Base-by-base conservation (phyloP, 2,888 invertebrate genomes). In the Agelastica alni region DNA sequence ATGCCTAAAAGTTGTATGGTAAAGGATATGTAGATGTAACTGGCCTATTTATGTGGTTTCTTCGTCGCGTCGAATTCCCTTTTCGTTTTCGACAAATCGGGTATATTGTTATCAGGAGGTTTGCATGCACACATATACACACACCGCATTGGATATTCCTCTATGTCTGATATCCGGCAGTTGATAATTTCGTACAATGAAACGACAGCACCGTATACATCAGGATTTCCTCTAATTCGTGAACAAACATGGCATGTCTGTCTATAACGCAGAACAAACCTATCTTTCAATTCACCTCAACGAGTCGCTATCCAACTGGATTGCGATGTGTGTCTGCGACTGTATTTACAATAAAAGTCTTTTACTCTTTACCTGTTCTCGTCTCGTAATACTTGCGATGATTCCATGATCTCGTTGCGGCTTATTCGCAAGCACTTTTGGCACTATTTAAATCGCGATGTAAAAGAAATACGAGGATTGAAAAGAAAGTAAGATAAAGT, bases 131-230 rank as follows among this genome's bases (percentile, higher is more conserved):
- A 56, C 41, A 58, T 59, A 41, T 48, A 32, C 53, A 52, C 49
- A 56, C 41, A 58, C 30, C 30, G 13, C 58, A 66, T 62, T 62
- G 62, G 60, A 62, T 62, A 62, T 59, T 60, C 59, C 61, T 59
- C 49, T 13, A 34, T 56, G 62, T 63, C 62, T 64, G 65, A 65
- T 65, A 65, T 65, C 62, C 60, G 63, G 53, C 60, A 53, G 57
- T 53, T 64, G 65, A 68, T 68, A 67, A 68, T 68, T 68, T 62
- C 53, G 60, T 60, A 67, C 66, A 67, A 68, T 67, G 66, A 68
- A 65, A 62, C 62, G 62, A 61, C 62, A 60, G 66, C 62, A 64
- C 59, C 58, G 59, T 59, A 63, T 62, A 63, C 60, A 64, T 60
- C 62, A 56, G 64, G 65, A 64, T 67, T 65, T 62, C 65, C 67